phyloP scores from a whole-genome alignment of 2,888 invertebrate genomes.

The Drosophila affinis region DNA sequence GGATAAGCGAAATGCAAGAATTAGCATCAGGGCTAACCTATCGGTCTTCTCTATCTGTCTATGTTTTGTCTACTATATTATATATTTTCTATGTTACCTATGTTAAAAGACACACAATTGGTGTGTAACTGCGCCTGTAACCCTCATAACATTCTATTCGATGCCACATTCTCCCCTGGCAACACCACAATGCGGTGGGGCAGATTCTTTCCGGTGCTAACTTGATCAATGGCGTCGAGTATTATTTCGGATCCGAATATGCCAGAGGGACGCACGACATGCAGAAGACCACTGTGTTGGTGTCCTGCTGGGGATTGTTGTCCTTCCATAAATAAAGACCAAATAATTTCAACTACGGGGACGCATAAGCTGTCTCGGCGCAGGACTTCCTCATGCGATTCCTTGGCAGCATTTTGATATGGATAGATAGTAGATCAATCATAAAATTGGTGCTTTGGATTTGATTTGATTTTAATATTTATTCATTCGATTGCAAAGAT shows the following conservation, averaged over 20 bases:
- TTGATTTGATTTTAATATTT: conserved; percentile 4
- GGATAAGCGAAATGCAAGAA: too few relatives aligned
- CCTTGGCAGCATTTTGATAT: conserved; percentile 92
- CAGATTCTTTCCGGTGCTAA: conserved; percentile 91
- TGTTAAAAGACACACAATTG: too few relatives aligned
- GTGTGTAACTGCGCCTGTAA: too few relatives aligned
- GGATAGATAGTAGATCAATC: conserved; percentile 87
- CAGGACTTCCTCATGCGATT: conserved; percentile 91
- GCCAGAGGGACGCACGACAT: conserved; percentile 93
- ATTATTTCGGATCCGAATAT: conserved; percentile 95
- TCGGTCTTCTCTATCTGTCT: too few relatives aligned
- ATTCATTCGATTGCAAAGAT: conserved; percentile 20
- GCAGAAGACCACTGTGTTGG: conserved; percentile 88
- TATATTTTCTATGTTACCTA: too few relatives aligned
- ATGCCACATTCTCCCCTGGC: conserved; percentile 97
- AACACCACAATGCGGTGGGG: conserved; percentile 92
- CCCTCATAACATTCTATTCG: too few relatives aligned
- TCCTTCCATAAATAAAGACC: conserved; percentile 94
- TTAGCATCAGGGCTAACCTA: too few relatives aligned
- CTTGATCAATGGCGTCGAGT: conserved; percentile 96
- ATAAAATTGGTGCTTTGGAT: background rate
- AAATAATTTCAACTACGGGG: conserved; percentile 94
- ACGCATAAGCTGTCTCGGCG: conserved; percentile 92
- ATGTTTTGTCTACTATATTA: too few relatives aligned
- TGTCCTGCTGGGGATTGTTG: conserved; percentile 87